Base-by-base conservation (phyloP, 2,113 vertebrate species). In the Neogobius melanostomus region DNA sequence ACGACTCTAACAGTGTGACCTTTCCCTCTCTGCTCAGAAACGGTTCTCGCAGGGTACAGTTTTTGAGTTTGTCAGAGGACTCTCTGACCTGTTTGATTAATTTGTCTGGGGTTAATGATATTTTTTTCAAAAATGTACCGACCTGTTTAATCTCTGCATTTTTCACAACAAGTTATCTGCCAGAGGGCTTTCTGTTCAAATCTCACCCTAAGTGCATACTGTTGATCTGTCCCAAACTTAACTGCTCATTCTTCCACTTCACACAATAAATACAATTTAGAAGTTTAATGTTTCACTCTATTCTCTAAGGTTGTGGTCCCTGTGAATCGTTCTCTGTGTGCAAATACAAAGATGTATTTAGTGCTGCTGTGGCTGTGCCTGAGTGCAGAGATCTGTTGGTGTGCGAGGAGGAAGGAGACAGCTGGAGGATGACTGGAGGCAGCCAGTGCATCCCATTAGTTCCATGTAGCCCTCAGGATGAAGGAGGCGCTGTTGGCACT, bases 351-450 rank as follows among this genome's bases (percentile, higher is more conserved):
- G n/a, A 75, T 60, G 21, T 69, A 45, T 57, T 74, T 60, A 56
- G 53, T 52, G 50, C 15, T 53, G 7, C 51, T 11, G 16, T 6
- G 17, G 10, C 28, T 56, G 56, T 59, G 17, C 21, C 21, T 21
- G 47, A 28, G 54, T 56, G 47, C 9, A 68, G 68, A 42, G 69
- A 28, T 56, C 21, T 52, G 42, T 68, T 65, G 53, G 64, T 54
- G 59, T 51, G 65, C 45, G 81, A 75, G 62, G 61, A 53, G 36
- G 14, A 69, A 72, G 48, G 70, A 56, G 64, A 73, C 76, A 83
- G 79, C 72, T 74, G 78, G 66, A 43, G 8, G 54, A 67, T 72
- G 71, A 74, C 69, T 54, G 57, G 64, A 73, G 64, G 71, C 74
- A 69, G 73, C 51, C 64, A 75, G 68, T 48, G 0, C 66, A 64